Conservation (phyloP, 30 jellyfish, hydroid and myxozoan species). For the Chrysaora quinquecirrha region DNA sequence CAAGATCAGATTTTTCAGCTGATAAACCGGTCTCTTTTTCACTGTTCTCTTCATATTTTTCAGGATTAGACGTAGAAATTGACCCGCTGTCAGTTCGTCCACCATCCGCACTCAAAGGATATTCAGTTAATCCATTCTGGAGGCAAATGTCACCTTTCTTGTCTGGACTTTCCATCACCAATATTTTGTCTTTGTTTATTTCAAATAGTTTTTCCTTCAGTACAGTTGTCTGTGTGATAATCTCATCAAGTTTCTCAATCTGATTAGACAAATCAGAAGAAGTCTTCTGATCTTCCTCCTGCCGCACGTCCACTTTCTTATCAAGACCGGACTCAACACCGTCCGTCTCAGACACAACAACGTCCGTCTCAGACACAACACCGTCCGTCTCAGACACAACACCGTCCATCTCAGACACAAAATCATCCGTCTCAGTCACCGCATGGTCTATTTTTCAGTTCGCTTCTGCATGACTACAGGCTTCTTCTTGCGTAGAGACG, state of each 20-base stretch:
- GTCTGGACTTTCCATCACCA: too few relatives aligned
- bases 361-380: not conserved
- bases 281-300: not conserved
- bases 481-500: slow-evolving; percentile 34
- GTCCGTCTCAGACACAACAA: not conserved
- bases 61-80: too few relatives aligned
- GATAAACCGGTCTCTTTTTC: not conserved
- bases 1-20: not conserved
- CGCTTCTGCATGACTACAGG: slow-evolving; percentile 6
- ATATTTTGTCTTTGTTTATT: too few relatives aligned
- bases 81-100: too few relatives aligned
- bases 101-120: too few relatives aligned
- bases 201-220: slow-evolving; percentile 4
- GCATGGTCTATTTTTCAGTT: not conserved
- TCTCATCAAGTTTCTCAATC: slow-evolving; percentile 52
- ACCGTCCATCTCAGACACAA: not conserved
- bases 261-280: slow-evolving; percentile 33
- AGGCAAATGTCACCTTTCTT: too few relatives aligned
- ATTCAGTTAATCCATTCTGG: too few relatives aligned
- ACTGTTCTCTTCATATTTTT: too few relatives aligned
- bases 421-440: not conserved
- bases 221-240: slow-evolving; percentile 42
- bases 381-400: not conserved
- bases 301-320: too few relatives aligned
- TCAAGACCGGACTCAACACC: not conserved